phyloP scores from a whole-genome alignment of 2,797 vertebrate genomes.

The Melanotaenia boesemani region DNA sequence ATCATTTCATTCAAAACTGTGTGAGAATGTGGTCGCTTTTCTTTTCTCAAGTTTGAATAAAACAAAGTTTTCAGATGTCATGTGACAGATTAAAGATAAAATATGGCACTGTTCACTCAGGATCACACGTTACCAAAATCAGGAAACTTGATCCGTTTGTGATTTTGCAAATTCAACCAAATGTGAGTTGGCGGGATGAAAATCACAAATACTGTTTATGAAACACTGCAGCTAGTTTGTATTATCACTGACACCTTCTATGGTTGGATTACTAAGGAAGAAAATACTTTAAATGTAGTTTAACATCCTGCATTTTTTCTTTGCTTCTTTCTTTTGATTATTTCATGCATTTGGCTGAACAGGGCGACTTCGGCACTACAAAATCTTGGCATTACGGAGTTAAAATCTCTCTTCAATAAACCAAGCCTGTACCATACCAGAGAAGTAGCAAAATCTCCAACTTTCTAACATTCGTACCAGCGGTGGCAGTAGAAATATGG shows the following conservation, averaged over 20 bases:
- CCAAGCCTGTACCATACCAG: slow-evolving; percentile 9
- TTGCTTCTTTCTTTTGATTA: not conserved
- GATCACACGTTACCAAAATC: not conserved
- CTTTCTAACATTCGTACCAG: slow-evolving; percentile 25
- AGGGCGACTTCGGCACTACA: slow-evolving; percentile 18
- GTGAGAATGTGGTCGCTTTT: not conserved
- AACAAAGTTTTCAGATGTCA: not conserved
- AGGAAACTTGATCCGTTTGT: not conserved
- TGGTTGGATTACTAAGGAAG: too few relatives aligned
- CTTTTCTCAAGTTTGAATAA: not conserved
- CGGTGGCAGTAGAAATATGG: slow-evolving; percentile 63
- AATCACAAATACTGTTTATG: not conserved
- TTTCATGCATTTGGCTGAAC: slow-evolving; percentile 55
- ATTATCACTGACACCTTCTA: not conserved
- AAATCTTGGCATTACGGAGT: slow-evolving; percentile 26
- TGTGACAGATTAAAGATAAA: not conserved
- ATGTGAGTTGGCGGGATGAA: too few relatives aligned
- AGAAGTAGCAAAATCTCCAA: slow-evolving; percentile 14
- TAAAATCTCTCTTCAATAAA: not conserved
- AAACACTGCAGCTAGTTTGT: not conserved
- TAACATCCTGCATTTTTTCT: not conserved
- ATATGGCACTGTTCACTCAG: not conserved
- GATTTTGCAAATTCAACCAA: not conserved
- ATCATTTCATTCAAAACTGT: not conserved
- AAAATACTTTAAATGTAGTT: slow-evolving; percentile 2